A percentile compares a stretch with the other conserved stretches of the same genome.
Conservation (phyloP, 2,888 invertebrate genomes). For the Phytoseiulus persimilis region DNA sequence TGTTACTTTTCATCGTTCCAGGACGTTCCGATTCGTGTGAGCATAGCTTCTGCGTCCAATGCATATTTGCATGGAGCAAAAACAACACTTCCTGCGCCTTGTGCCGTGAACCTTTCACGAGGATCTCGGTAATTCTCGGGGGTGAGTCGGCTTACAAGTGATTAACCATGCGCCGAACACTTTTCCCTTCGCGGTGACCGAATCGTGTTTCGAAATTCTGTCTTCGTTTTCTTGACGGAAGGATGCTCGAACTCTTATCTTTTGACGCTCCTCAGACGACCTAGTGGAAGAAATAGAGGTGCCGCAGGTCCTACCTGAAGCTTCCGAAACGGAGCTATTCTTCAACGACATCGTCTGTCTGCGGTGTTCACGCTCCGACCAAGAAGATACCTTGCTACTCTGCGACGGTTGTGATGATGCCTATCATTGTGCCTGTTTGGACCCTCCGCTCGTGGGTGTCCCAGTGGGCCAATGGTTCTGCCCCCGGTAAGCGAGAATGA, state of each 20-base stretch:
- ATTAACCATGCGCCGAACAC: too few relatives aligned
- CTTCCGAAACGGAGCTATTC: background rate
- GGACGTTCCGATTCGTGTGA: constrained; percentile 14
- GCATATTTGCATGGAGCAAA: constrained; percentile 6
- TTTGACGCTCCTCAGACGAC: background rate
- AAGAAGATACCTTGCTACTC: constrained; percentile 10
- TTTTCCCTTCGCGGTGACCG: too few relatives aligned
- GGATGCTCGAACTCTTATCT: too few relatives aligned
- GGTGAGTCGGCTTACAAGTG: background rate
- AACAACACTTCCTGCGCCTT: constrained; percentile 17
- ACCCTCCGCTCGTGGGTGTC: background rate
- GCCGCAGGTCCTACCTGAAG: background rate
- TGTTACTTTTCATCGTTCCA: background rate
- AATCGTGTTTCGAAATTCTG: too few relatives aligned
- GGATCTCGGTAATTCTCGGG: background rate
- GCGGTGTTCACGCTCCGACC: background rate
- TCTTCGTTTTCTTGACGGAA: too few relatives aligned
- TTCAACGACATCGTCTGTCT: constrained; percentile 9
- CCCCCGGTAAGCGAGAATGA: background rate
- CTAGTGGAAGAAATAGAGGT: background rate
- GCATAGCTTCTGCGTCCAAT: background rate
- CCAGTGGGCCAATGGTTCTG: constrained; percentile 14
- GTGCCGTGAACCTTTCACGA: background rate
- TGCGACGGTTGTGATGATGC: constrained; percentile 23
- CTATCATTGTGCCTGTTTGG: constrained; percentile 22